phyloP scores from a whole-genome alignment of 1,140 invertebrate species.

The Geopemphigus sp. region DNA sequence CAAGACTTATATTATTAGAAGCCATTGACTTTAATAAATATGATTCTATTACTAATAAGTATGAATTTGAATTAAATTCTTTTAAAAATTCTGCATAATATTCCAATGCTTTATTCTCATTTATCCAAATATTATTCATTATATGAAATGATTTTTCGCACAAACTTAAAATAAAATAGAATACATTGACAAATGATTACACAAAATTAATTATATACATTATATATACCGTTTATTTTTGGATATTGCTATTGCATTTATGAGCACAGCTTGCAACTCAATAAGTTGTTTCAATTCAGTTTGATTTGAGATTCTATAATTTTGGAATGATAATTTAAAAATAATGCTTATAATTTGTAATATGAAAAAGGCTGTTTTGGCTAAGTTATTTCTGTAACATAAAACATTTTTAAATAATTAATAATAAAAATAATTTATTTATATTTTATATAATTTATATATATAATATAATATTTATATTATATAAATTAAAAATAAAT shows the following conservation, averaged over 20 bases:
- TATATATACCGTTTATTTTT: slow-evolving; percentile 28
- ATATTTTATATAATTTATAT: too few relatives aligned
- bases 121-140: slow-evolving; percentile 33
- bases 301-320: not conserved
- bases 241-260: slow-evolving; percentile 28
- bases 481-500: too few relatives aligned
- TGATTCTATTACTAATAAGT: slow-evolving; percentile 37
- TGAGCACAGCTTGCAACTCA: slow-evolving; percentile 20
- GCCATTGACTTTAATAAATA: slow-evolving; percentile 41
- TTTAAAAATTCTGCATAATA: slow-evolving; percentile 45
- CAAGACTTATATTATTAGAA: not conserved
- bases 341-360: slow-evolving; percentile 31
- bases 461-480: too few relatives aligned
- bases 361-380: slow-evolving; percentile 22
- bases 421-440: not conserved
- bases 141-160: slow-evolving; percentile 35
- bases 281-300: slow-evolving; percentile 31
- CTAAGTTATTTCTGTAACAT: slow-evolving; percentile 36
- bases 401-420: not conserved
- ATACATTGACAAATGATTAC: not conserved
- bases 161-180: slow-evolving; percentile 13
- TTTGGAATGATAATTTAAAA: slow-evolving; percentile 34
- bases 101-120: slow-evolving; percentile 13
- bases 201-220: not conserved
- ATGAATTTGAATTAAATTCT: slow-evolving; percentile 14